Evolutionary conservation across 2,797 vertebrate species (phyloP).

Genomic region (Muscicapa striata): DNA sequence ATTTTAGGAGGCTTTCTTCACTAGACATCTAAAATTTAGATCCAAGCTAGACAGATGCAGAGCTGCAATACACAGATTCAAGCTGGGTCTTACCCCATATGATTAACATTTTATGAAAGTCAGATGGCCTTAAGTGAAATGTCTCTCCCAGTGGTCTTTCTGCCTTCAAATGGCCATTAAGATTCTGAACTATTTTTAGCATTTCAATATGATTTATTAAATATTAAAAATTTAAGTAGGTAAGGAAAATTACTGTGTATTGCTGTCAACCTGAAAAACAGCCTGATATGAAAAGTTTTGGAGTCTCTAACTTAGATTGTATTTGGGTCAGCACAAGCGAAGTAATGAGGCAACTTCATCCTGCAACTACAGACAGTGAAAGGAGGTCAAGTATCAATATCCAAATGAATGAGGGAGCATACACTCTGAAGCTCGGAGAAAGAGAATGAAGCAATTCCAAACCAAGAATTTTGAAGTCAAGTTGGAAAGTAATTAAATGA

Average conservation of each 20-base stretch:
- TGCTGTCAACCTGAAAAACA: conserved; percentile 1
- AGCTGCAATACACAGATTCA: neutral
- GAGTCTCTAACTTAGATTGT: neutral
- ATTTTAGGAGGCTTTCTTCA: neutral
- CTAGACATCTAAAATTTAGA: conserved; percentile 5
- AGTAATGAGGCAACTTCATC: neutral
- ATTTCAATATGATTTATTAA: conserved; percentile 25
- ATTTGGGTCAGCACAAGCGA: neutral
- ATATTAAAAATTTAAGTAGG: conserved; percentile 14
- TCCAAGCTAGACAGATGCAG: neutral
- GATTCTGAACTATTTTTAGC: conserved; percentile 4
- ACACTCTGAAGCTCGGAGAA: neutral
- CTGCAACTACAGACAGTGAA: neutral
- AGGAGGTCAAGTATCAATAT: neutral
- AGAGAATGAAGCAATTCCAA: neutral
- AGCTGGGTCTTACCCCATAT: neutral
- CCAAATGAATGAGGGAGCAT: neutral
- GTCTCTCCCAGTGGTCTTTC: neutral
- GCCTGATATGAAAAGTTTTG: neutral
- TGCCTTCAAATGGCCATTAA: neutral
- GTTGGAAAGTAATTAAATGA: neutral
- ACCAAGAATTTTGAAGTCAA: neutral
- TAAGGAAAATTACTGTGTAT: neutral
- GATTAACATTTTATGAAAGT: conserved; percentile 36
- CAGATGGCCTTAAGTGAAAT: neutral